Base-by-base conservation (phyloP, 2,888 invertebrate species). In the Mellilla xanthometata region DNA sequence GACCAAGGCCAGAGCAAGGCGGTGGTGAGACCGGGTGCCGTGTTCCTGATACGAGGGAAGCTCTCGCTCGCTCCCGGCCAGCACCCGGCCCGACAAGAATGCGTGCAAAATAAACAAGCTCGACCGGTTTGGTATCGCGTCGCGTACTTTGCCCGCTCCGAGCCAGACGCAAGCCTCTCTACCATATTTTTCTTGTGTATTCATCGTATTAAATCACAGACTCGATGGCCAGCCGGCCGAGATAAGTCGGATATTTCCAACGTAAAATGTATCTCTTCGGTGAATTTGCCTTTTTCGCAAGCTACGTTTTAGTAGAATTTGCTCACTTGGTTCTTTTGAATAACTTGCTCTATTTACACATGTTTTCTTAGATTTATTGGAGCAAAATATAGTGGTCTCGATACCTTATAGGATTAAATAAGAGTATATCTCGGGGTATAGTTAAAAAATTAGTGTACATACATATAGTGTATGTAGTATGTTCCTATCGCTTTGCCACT, bases 31-130 rank as follows among this genome's bases (percentile, higher is more conserved):
- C 62, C 8, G 8, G 24, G 7, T 5, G 24, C 7, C 65, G 68
- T 66, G 78, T 77, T 81, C 82, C 81, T 76, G 77, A n/a, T n/a
- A 74, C 74, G 64, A 70, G 71, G 83, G 84, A 81, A 79, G 73
- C 65, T 76, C 77, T 76, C 79, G 76, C 78, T 76, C 77, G 71
- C 75, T 82, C 83, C 79, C 75, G 76, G 67, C 8, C 24, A 5
- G 7, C 7, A n/a, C 6, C 70, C 58, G 64, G 71, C 72, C 76
- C 76, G 74, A 56, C 77, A 72, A 85, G 88, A 88, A 89, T 88
- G 86, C 77, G 81, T 87, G 89, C 87, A 87, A 88, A 88, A 88
- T 87, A 89, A 88, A 88, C 88, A 76, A 81, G 86, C 76, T 54
- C 63, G 70, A 87, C 89, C 76, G 78, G 89, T 87, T 83, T 65